Percentiles rank a stretch among this genome's conserved stretches.
phyloP scores from a whole-genome alignment of 2,113 vertebrate species.

The Dicerorhinus sumatrensis region DNA sequence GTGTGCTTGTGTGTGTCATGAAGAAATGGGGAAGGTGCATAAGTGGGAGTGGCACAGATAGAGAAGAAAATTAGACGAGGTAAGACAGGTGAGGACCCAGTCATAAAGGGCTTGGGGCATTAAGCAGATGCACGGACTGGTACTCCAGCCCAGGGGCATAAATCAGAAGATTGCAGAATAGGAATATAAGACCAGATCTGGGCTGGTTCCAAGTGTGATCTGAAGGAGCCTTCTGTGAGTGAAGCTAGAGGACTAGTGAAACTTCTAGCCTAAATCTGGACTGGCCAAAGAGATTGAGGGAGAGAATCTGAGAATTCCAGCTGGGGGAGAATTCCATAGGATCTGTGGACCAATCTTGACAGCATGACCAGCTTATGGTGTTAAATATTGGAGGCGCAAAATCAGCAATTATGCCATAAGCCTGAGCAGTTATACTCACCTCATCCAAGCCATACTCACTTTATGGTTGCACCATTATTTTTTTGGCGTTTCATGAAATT shows the following conservation, averaged over 20 bases:
- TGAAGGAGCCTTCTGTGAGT: neutral
- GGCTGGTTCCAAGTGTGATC: neutral
- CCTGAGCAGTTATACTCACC: neutral
- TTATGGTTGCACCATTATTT: neutral
- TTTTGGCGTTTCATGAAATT: neutral
- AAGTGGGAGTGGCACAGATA: neutral
- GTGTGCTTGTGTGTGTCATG: neutral
- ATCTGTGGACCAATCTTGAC: neutral
- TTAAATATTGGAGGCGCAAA: neutral
- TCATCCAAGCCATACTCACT: neutral
- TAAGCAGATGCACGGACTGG: neutral
- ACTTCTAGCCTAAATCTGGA: neutral
- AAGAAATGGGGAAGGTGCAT: neutral
- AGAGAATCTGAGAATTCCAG: neutral
- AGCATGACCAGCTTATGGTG: neutral
- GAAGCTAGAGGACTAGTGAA: neutral
- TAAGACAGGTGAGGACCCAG: neutral
- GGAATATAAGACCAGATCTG: neutral
- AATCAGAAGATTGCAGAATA: neutral
- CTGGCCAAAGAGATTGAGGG: neutral
- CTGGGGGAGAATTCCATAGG: neutral
- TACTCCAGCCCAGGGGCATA: neutral
- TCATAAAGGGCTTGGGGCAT: neutral
- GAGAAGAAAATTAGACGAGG: conserved; percentile 1
- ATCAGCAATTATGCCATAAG: neutral